These are phyloP conservation scores for Lycocorax pyrrhopterus DNA, from an alignment of 2,113 vertebrate genomes.

Conservation along the genomic window DNA sequence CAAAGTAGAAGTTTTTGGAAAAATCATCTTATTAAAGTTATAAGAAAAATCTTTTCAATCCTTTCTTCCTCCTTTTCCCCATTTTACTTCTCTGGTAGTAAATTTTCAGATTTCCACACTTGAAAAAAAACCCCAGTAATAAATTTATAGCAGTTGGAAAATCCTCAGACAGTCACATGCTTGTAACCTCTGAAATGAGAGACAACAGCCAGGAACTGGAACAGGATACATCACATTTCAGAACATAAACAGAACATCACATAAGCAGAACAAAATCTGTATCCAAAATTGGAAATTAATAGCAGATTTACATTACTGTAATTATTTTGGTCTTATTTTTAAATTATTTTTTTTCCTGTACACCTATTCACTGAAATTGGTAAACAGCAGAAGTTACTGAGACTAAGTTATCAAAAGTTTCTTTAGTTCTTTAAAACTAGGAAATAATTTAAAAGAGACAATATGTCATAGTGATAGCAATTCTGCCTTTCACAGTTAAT, in stretches of 20 bases:
- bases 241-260: background rate
- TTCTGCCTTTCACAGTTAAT: background rate
- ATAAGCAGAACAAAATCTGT: background rate
- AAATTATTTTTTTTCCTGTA: background rate
- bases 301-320: background rate
- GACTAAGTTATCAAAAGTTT: background rate
- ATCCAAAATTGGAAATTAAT: background rate
- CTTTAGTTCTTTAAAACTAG: background rate
- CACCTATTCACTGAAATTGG: background rate
- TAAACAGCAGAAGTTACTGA: background rate
- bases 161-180: background rate
- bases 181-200: background rate
- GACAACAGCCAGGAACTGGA: background rate
- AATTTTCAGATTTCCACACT: background rate
- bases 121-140: background rate
- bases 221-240: background rate
- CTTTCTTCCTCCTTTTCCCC: background rate
- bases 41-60: background rate
- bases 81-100: background rate
- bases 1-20: background rate
- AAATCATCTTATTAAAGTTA: background rate
- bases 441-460: background rate
- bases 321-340: background rate
- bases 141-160: background rate
- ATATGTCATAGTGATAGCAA: background rate